Conservation (phyloP, 2,888 invertebrate species). For the Leucophenga montana region DNA sequence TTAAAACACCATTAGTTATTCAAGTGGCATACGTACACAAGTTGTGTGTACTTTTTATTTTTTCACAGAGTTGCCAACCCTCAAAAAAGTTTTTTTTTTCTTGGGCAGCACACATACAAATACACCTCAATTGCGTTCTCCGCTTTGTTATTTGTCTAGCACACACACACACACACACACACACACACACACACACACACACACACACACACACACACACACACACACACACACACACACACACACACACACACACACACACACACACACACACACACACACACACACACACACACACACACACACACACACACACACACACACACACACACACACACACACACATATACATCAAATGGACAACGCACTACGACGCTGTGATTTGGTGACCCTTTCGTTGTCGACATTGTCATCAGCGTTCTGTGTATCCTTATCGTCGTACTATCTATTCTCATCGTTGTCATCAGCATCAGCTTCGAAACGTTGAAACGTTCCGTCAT, state of each 20-base stretch:
- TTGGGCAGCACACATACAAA: neutral
- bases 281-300: neutral
- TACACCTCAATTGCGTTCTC: neutral
- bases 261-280: neutral
- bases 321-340: neutral
- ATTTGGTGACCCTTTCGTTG: slow-evolving; percentile 23
- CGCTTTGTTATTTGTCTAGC: slow-evolving; percentile 26
- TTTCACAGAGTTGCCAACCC: neutral
- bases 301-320: neutral
- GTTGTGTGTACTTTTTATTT: slow-evolving; percentile 38
- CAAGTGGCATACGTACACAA: slow-evolving; percentile 65
- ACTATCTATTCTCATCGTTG: neutral
- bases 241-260: neutral
- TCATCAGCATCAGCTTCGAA: neutral
- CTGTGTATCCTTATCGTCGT: neutral
- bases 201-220: neutral
- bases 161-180: neutral
- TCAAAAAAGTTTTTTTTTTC: neutral
- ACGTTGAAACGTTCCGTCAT: slow-evolving; percentile 20
- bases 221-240: neutral
- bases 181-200: neutral
- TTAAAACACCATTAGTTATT: slow-evolving; percentile 67
- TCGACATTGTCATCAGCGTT: neutral
- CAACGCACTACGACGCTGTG: slow-evolving; percentile 10
- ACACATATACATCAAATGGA: slow-evolving; percentile 18